Evolutionary conservation across 2,888 invertebrate genomes (phyloP).

Genomic region (Melitaea athalia): DNA sequence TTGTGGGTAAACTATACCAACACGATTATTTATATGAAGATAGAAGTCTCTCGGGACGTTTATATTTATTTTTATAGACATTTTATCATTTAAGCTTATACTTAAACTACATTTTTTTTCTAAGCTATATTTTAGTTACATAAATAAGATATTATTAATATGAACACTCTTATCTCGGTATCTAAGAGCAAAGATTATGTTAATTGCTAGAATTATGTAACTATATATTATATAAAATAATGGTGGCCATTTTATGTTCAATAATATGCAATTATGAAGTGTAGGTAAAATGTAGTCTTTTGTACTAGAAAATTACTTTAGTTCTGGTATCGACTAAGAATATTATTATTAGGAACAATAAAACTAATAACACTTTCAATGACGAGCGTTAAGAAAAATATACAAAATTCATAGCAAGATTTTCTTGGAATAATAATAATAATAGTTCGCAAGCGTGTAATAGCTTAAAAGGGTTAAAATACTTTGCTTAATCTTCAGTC

Average conservation of each 20-base stretch:
- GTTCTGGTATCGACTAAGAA: slow-evolving; percentile 17
- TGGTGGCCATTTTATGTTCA: slow-evolving; percentile 29
- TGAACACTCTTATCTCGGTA: slow-evolving; percentile 1
- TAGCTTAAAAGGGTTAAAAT: neutral
- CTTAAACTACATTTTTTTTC: no score
- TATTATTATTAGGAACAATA: neutral
- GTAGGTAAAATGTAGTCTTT: slow-evolving; percentile 27
- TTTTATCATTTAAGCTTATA: no score
- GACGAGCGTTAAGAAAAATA: neutral
- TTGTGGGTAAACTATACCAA: no score
- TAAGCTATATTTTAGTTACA: neutral
- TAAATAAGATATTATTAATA: neutral
- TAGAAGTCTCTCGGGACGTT: no score
- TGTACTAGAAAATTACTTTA: slow-evolving; percentile 24
- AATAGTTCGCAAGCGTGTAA: neutral
- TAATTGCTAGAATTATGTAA: slow-evolving; percentile 20
- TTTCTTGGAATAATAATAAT: neutral
- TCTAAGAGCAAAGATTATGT: slow-evolving; percentile 18
- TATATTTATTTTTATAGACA: no score
- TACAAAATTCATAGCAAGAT: neutral
- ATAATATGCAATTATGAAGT: slow-evolving; percentile 32
- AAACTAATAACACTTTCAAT: neutral
- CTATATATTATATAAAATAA: slow-evolving; percentile 22
- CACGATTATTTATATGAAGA: no score
- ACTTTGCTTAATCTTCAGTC: neutral